Evolutionary conservation across 1,140 invertebrate genomes (phyloP).

Genomic region (Drosophila sproati): DNA sequence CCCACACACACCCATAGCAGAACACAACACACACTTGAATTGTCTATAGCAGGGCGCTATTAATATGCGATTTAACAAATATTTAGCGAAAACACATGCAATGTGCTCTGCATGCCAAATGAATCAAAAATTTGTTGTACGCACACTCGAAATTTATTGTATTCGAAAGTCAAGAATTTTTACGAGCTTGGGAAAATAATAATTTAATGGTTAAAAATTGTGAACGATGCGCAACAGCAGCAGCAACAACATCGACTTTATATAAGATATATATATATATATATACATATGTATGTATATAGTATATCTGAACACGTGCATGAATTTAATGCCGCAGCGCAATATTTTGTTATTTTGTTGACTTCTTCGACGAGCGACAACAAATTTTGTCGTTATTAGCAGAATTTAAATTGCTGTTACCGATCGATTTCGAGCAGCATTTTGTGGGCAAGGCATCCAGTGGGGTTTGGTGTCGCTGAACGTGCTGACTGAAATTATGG

Average conservation of each 20-base stretch:
- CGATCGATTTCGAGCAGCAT: conserved; percentile 65
- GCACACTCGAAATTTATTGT: conserved; percentile 62
- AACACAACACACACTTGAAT: conserved; percentile 32
- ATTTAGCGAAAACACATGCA: conserved; percentile 79
- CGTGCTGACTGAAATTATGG: conserved; percentile 10
- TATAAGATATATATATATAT: conserved; percentile 8
- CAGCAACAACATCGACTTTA: not conserved
- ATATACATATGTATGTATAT: not conserved
- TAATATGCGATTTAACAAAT: conserved; percentile 83
- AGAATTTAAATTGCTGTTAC: conserved; percentile 80
- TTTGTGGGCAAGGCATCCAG: not conserved
- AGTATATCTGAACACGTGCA: conserved; percentile 65
- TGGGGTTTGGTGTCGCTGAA: not conserved
- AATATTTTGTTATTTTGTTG: conserved; percentile 47
- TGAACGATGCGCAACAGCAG: conserved; percentile 1
- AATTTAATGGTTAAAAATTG: conserved; percentile 77
- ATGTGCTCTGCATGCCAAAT: conserved; percentile 61
- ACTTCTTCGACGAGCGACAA: conserved; percentile 41
- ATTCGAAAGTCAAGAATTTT: conserved; percentile 80
- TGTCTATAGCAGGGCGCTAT: conserved; percentile 76
- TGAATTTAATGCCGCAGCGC: conserved; percentile 66
- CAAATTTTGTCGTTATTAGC: conserved; percentile 75
- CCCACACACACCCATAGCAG: conserved; percentile 21
- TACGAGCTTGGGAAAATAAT: conserved; percentile 83
- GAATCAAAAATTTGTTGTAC: conserved; percentile 37